Evolutionary conservation across 2,113 vertebrate genomes (phyloP).

Genomic region (Etheostoma cragini): DNA sequence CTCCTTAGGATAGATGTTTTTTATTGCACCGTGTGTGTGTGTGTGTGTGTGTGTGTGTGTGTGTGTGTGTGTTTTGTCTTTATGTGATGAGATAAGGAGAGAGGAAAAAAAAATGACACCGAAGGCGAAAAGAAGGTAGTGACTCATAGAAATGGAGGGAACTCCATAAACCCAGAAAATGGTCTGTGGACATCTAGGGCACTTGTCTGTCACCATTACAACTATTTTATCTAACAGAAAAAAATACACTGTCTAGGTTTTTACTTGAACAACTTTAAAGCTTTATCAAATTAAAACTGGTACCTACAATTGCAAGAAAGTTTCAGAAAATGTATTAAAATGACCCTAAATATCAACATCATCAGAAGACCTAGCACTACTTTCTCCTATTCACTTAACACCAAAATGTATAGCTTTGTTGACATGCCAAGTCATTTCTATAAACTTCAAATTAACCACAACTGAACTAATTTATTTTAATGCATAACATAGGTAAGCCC

Average conservation of each 20-base stretch:
- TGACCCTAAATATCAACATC: neutral
- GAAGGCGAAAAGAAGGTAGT: constrained; percentile 16
- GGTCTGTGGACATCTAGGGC: neutral
- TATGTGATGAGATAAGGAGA: constrained; percentile 16
- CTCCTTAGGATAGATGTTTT: constrained; percentile 67
- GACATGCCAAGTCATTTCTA: neutral
- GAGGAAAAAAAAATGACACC: constrained; percentile 18
- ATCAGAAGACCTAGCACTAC: neutral
- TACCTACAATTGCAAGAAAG: too few relatives aligned
- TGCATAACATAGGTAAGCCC: neutral
- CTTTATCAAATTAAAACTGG: neutral
- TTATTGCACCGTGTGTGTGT: constrained; percentile 35
- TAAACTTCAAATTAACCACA: neutral
- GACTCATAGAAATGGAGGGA: constrained; percentile 18
- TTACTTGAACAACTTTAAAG: neutral
- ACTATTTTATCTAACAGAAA: neutral
- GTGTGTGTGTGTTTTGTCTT: neutral
- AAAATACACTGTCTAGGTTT: neutral
- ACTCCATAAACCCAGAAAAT: constrained; percentile 18
- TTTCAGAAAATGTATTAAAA: too few relatives aligned
- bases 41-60: constrained; percentile 24
- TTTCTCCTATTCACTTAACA: too few relatives aligned
- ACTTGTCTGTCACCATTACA: neutral
- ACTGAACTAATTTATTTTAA: neutral
- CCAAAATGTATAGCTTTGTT: neutral